Base-by-base conservation (phyloP, 2,797 vertebrate genomes). In the Enteromius unitaeniatus region DNA sequence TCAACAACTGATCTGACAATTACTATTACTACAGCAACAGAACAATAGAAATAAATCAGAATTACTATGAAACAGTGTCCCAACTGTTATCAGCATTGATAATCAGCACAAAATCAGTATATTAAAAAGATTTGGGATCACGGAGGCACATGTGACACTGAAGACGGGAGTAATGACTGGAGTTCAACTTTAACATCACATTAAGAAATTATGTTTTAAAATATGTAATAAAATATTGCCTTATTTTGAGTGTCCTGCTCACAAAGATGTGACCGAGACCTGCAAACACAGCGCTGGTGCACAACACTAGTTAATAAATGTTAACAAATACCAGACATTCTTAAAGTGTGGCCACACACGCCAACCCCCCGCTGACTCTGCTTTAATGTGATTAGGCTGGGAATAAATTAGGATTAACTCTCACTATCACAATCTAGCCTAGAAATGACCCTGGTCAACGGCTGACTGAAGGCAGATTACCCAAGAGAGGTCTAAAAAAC, bases 281-380 rank as follows among this genome's bases (percentile, higher is more conserved):
- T 28, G 70, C 37, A 69, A 58, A 64, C 37, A 82, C 72, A 65
- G 55, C 9, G 14, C 28, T 49, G 13, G 51, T 72, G 49, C 51
- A 58, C 49, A 19, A 67, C 76, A 8, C 60, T 49, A 81, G 78
- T 90, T 90, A 88, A 69, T 69, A 7, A 85, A 88, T 86, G 83
- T 89, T 85, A 85, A 87, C 87, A 86, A 91, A 84, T 84, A 45
- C 21, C 84, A 74, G 64, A 55, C 86, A 89, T 87, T 87, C 80
- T 55, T 79, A 74, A 51, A 60, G 8, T 7, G 37, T 49, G 26
- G 53, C 28, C 69, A 88, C 79, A 81, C 81, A 68, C 26, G 62
- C 60, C 58, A 84, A 51, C 45, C 45, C 67, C 85, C 69, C 19
- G 34, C 55, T 19, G 34, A 76, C 14, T 64, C 53, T 23, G 10